A percentile compares a stretch with the other conserved stretches of the same genome.
Evolutionary conservation across 1,140 invertebrate genomes (phyloP).

Genomic region (Dreissena polymorpha): DNA sequence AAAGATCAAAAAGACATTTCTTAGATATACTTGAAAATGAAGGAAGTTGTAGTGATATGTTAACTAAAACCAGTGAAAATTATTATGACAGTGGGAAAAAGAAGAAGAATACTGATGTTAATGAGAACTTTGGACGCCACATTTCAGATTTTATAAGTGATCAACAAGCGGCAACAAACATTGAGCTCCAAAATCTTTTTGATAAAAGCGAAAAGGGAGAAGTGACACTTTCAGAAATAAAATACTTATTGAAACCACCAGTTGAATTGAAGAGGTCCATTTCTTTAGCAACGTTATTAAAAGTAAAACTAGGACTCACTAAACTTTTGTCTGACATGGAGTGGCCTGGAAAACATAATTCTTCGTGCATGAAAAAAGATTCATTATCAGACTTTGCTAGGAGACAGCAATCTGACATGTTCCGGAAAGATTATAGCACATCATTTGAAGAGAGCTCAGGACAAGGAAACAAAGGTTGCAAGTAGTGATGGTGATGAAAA

Average conservation of each 20-base stretch:
- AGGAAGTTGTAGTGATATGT: too few relatives aligned
- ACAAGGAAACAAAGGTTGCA: not conserved
- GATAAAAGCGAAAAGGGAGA: conserved; percentile 39
- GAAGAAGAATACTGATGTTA: conserved; percentile 16
- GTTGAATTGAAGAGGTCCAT: conserved; percentile 14
- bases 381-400: conserved; percentile 13
- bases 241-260: conserved; percentile 26
- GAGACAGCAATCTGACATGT: too few relatives aligned
- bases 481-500: not conserved
- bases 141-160: conserved; percentile 46
- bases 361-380: conserved; percentile 42
- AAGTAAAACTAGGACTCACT: conserved; percentile 19
- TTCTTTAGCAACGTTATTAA: conserved; percentile 32
- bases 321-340: conserved; percentile 15
- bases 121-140: conserved; percentile 32
- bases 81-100: not conserved
- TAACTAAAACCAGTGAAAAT: not conserved
- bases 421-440: not conserved
- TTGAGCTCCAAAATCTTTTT: conserved; percentile 22
- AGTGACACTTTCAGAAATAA: conserved; percentile 38
- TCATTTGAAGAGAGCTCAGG: not conserved
- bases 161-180: conserved; percentile 13
- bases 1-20: conserved; percentile 40
- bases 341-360: conserved; percentile 30
- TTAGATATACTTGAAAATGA: conserved; percentile 24